Conservation (phyloP, 2,113 vertebrate genomes). For the Sander lucioperca region DNA sequence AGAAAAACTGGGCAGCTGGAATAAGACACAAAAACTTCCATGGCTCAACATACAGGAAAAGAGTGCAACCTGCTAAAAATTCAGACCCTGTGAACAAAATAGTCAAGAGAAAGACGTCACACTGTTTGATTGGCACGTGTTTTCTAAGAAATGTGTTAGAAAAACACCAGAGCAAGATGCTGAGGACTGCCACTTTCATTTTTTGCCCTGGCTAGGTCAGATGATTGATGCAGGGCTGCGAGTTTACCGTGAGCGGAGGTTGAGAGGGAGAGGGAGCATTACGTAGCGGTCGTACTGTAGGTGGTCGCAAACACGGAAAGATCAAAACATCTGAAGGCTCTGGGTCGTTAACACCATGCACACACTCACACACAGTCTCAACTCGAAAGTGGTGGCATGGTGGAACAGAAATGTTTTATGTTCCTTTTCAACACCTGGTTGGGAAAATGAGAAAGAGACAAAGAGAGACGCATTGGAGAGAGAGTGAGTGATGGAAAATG, state of each 20-base stretch:
- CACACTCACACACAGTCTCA: constrained; percentile 32
- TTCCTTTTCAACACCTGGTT: constrained; percentile 76
- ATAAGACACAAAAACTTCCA: not conserved
- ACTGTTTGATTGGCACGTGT: constrained; percentile 57
- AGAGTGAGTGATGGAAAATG: constrained; percentile 47
- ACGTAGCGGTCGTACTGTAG: constrained; percentile 56
- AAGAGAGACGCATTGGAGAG: constrained; percentile 30
- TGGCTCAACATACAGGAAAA: constrained; percentile 9
- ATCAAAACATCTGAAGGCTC: constrained; percentile 56
- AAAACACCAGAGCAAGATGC: constrained; percentile 37
- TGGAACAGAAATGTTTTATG: constrained; percentile 74
- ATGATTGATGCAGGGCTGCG: constrained; percentile 38
- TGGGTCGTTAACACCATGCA: constrained; percentile 68
- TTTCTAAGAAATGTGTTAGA: constrained; percentile 24
- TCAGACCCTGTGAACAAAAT: constrained; percentile 15
- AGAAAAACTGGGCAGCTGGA: constrained; percentile 5
- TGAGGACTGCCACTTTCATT: constrained; percentile 48
- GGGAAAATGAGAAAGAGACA: constrained; percentile 54
- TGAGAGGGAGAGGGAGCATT: constrained; percentile 41
- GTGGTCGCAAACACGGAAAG: constrained; percentile 75
- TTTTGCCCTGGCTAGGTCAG: constrained; percentile 56
- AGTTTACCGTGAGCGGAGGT: constrained; percentile 32
- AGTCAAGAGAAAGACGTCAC: constrained; percentile 20
- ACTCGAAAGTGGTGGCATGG: constrained; percentile 68
- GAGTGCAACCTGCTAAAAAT: constrained; percentile 12